Conservation (phyloP, 1,140 invertebrate genomes). For the Zaprionus kolodkinae region DNA sequence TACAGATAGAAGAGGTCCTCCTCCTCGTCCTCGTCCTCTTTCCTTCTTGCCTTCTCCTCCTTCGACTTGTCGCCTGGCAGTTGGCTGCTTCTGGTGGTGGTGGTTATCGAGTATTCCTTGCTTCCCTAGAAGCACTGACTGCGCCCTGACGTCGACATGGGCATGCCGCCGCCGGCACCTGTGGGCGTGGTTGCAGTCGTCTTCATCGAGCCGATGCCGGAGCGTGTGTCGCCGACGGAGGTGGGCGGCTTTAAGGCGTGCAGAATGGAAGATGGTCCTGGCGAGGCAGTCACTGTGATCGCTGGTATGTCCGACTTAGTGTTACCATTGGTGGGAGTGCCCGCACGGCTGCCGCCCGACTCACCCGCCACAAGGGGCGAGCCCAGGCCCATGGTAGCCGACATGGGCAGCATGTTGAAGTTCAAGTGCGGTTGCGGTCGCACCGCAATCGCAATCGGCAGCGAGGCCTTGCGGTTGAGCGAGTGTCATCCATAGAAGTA, state of each 20-base stretch:
- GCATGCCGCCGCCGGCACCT: conserved; percentile 21
- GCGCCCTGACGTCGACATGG: conserved; percentile 47
- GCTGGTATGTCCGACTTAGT: conserved; percentile 60
- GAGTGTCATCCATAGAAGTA: conserved; percentile 75
- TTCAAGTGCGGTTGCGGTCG: conserved; percentile 51
- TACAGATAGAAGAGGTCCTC: conserved; percentile 57
- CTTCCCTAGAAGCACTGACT: conserved; percentile 62
- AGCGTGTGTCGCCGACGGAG: conserved; percentile 14
- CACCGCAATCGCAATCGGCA: conserved; percentile 65
- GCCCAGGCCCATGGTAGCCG: conserved; percentile 56
- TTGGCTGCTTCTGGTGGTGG: neutral
- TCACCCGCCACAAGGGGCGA: conserved; percentile 19
- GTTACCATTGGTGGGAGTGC: conserved; percentile 48
- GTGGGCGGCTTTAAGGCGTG: conserved; percentile 29
- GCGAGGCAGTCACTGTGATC: conserved; percentile 65
- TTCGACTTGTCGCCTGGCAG: conserved; percentile 6
- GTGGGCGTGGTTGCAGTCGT: conserved; percentile 30
- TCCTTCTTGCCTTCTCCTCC: neutral
- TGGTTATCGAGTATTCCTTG: neutral
- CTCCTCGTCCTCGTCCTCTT: conserved; percentile 5
- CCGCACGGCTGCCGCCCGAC: conserved; percentile 42
- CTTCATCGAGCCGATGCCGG: neutral
- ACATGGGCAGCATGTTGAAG: conserved; percentile 60
- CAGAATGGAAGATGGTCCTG: conserved; percentile 37
- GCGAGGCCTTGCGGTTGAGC: conserved; percentile 66